Evolutionary conservation across 2,113 vertebrate genomes (phyloP).

Genomic region (Anser cygnoides): DNA sequence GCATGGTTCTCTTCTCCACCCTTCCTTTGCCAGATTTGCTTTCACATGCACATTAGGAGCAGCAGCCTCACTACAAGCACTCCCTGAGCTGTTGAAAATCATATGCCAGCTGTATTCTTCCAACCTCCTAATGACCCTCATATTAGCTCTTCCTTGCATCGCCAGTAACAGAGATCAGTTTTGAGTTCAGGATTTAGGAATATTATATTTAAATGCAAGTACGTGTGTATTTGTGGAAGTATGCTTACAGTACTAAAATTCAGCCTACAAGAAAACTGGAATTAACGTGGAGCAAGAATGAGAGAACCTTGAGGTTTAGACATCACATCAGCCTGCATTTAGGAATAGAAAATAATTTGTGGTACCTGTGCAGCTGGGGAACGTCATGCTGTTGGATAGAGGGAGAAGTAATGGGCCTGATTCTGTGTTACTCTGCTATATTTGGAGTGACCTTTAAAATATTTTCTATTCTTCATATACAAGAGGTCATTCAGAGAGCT

Average conservation of each 20-base stretch:
- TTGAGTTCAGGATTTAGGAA: background rate
- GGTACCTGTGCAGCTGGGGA: background rate
- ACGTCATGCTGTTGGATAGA: background rate
- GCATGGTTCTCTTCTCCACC: background rate
- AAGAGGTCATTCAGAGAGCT: background rate
- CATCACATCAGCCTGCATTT: background rate
- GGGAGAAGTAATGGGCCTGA: background rate
- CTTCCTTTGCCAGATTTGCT: background rate
- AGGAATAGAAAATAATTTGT: background rate
- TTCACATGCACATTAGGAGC: accelerated
- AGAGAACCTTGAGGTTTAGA: background rate
- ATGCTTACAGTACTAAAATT: background rate
- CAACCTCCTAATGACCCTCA: background rate
- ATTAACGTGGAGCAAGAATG: background rate
- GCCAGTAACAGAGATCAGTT: background rate
- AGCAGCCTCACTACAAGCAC: background rate
- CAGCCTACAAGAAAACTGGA: background rate
- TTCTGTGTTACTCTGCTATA: background rate
- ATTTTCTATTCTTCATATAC: background rate
- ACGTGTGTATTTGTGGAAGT: background rate
- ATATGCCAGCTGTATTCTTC: background rate
- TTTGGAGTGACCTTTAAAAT: background rate
- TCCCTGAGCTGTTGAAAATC: background rate
- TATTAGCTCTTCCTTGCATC: background rate
- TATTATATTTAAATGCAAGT: background rate